A percentile compares a stretch with the other conserved stretches of the same genome.
These are phyloP conservation scores for Meloidogyne hapla DNA, from an alignment of 1,140 invertebrate genomes.

Conservation along the genomic window DNA sequence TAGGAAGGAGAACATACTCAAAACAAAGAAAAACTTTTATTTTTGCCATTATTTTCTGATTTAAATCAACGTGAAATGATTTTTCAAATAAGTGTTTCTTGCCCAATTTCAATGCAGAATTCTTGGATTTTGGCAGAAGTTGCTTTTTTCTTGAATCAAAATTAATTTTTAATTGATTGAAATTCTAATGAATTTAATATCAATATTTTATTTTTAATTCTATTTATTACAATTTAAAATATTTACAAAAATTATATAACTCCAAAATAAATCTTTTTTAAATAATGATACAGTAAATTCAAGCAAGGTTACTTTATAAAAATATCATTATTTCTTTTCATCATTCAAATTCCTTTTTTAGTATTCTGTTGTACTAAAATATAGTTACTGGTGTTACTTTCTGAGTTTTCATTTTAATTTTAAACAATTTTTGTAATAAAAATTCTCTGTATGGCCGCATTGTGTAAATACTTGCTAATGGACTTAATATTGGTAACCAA, in stretches of 20 bases:
- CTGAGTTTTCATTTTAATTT: background rate
- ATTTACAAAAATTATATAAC: no score
- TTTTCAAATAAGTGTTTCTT: conserved; percentile 28
- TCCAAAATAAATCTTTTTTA: no score
- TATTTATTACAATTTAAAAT: no score
- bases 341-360: background rate
- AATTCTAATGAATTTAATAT: no score
- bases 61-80: conserved; percentile 25
- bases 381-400: background rate
- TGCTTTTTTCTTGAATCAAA: conserved; percentile 27
- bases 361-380: background rate
- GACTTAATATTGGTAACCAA: conserved; percentile 3
- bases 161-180: background rate
- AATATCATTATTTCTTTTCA: no score
- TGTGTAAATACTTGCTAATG: background rate
- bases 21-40: background rate
- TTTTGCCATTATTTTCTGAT: conserved; percentile 33
- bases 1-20: background rate
- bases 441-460: background rate
- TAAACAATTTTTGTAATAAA: background rate
- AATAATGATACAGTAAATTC: no score
- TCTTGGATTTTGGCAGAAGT: conserved; percentile 33
- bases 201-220: no score
- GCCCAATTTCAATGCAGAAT: conserved; percentile 13
- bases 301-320: no score